phyloP scores from a whole-genome alignment of 2,113 vertebrate species.

The Corythoichthys intestinalis region DNA sequence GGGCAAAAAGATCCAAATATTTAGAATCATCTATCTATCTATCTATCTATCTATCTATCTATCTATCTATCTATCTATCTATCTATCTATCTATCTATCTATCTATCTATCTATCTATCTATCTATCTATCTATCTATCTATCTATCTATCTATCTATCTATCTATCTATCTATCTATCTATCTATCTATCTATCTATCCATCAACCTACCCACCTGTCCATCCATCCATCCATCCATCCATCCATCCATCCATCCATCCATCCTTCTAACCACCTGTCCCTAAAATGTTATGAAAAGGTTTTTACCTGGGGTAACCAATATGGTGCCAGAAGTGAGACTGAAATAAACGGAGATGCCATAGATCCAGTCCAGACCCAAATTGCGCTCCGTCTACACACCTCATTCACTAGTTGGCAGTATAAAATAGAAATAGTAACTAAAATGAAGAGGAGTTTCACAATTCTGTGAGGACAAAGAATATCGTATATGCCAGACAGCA shows the following conservation, averaged over 20 bases:
- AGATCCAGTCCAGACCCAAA: not conserved
- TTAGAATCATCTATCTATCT: constrained; percentile 53
- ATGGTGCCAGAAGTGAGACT: not conserved
- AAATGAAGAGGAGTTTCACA: not conserved
- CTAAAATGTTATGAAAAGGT: not conserved
- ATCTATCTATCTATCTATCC: not conserved
- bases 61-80: not conserved
- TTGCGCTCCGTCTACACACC: not conserved
- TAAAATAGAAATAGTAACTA: not conserved
- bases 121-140: constrained; percentile 28
- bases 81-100: not conserved
- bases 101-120: not conserved
- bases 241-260: not conserved
- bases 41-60: constrained; percentile 28
- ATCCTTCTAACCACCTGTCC: not conserved
- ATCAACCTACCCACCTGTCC: not conserved
- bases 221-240: not conserved
- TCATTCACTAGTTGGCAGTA: not conserved
- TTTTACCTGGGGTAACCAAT: not conserved
- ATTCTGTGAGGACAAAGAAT: not conserved
- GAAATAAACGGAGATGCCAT: not conserved
- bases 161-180: not conserved
- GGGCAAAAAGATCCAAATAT: constrained; percentile 64
- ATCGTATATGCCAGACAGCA: not conserved
- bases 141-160: constrained; percentile 28